These are phyloP conservation scores for Ia io DNA, from an alignment of 2,113 vertebrate genomes.

Conservation along the genomic window DNA sequence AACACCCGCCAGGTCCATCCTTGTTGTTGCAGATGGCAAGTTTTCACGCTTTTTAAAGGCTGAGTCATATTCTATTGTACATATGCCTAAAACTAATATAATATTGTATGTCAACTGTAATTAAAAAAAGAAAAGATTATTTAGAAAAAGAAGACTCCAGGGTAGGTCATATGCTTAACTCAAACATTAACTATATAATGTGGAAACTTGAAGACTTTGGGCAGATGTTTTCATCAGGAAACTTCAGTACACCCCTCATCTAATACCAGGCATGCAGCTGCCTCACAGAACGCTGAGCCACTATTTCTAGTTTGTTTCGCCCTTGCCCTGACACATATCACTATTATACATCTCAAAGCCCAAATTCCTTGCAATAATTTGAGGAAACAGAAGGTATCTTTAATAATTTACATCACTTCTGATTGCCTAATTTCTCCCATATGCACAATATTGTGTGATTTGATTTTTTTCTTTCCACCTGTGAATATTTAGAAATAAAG, in stretches of 20 bases:
- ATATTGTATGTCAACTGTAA: background rate
- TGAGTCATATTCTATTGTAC: background rate
- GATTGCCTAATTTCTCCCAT: background rate
- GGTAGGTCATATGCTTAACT: background rate
- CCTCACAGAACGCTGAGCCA: no score
- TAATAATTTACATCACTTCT: background rate
- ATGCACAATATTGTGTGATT: conserved; percentile 29
- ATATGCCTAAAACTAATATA: background rate
- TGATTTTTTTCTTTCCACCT: conserved; percentile 30
- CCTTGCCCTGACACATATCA: background rate
- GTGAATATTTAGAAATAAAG: conserved; percentile 58
- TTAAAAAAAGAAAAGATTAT: background rate
- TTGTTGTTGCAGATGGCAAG: background rate
- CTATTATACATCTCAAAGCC: background rate
- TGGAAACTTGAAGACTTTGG: background rate
- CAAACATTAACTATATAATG: background rate
- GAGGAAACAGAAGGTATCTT: background rate
- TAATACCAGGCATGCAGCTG: background rate
- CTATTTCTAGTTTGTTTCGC: background rate
- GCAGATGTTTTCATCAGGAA: background rate
- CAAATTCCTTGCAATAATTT: background rate
- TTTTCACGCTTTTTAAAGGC: background rate
- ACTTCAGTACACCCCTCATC: background rate
- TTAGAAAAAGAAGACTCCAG: background rate
- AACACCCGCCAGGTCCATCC: background rate